Conservation (phyloP, 2,888 invertebrate species). For the Cyclophora punctaria region DNA sequence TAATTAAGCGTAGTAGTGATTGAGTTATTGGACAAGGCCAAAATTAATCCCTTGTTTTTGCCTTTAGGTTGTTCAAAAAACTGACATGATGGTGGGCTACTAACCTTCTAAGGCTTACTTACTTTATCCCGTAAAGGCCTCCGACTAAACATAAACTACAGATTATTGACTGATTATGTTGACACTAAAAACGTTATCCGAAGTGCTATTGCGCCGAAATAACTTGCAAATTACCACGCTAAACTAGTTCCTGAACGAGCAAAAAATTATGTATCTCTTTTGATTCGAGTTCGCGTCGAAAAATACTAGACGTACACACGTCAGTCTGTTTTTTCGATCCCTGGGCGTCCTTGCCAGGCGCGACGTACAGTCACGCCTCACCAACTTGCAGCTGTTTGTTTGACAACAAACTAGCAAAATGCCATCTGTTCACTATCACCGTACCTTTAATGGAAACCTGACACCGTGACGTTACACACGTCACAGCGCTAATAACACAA, state of each 20-base stretch:
- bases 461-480: slow-evolving; percentile 13
- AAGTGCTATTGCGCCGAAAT: slow-evolving; percentile 30
- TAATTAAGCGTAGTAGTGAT: too few species aligned
- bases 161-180: slow-evolving; percentile 9
- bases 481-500: slow-evolving; percentile 13
- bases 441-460: slow-evolving; percentile 14
- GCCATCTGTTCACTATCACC: slow-evolving; percentile 26
- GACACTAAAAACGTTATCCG: slow-evolving; percentile 13
- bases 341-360: slow-evolving; percentile 51
- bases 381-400: slow-evolving; percentile 51
- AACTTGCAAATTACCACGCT: slow-evolving; percentile 23
- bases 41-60: too few species aligned
- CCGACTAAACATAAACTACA: not conserved
- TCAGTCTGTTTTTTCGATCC: slow-evolving; percentile 33
- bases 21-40: too few species aligned
- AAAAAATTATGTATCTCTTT: slow-evolving; percentile 24
- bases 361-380: slow-evolving; percentile 49
- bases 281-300: slow-evolving; percentile 25
- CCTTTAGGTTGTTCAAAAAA: too few species aligned
- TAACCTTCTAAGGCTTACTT: too few species aligned
- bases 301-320: slow-evolving; percentile 29
- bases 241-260: slow-evolving; percentile 26
- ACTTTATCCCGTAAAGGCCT: too few species aligned
- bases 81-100: too few species aligned
- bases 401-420: slow-evolving; percentile 52